These are phyloP conservation scores for Lacanobia oleracea DNA, from an alignment of 2,888 invertebrate species.

Conservation along the genomic window DNA sequence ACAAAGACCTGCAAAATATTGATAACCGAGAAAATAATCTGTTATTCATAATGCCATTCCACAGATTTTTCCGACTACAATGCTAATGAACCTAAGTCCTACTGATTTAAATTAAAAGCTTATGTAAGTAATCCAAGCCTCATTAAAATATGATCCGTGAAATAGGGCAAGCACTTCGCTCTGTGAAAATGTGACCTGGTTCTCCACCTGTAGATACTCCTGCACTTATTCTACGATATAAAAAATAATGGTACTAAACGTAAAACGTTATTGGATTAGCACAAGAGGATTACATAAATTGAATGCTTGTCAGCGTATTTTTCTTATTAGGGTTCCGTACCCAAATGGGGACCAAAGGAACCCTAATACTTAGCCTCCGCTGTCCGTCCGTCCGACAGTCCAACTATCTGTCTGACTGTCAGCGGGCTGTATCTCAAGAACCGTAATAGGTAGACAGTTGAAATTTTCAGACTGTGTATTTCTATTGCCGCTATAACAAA, in stretches of 20 bases:
- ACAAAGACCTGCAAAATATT: not conserved
- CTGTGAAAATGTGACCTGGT: conserved; percentile 45
- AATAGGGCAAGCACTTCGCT: conserved; percentile 18
- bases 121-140: conserved; percentile 1
- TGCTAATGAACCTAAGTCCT: not conserved
- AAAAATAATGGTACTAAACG: conserved; percentile 31
- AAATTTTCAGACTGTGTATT: no score
- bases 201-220: conserved; percentile 15
- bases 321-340: no score
- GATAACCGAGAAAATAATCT: not conserved
- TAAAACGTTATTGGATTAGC: conserved; percentile 64
- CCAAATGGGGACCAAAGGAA: no score
- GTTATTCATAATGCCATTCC: not conserved
- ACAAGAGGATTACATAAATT: conserved; percentile 60
- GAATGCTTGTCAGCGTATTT: conserved; percentile 34
- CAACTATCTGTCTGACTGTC: no score
- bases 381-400: no score
- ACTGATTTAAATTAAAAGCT: conserved; percentile 16
- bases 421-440: no score
- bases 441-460: no score
- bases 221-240: conserved; percentile 28
- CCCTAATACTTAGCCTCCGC: no score
- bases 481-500: no score
- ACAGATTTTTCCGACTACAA: conserved; percentile 4
- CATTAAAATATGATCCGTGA: conserved; percentile 41